Evolutionary conservation across 2,797 vertebrate species (phyloP).

Genomic region (Rhinoraja longicauda): DNA sequence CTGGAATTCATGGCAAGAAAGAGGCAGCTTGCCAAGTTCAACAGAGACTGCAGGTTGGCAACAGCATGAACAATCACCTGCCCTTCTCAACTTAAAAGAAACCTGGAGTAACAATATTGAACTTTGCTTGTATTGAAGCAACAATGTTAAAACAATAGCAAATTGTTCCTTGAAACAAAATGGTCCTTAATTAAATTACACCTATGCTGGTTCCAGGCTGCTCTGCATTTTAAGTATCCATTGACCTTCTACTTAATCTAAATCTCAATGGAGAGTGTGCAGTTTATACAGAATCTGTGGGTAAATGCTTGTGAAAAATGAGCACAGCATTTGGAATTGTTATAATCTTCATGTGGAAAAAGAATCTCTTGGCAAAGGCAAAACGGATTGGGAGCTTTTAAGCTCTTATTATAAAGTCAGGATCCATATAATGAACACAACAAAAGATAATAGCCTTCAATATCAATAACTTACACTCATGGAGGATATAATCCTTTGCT

Average conservation of each 20-base stretch:
- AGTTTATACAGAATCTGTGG: background rate
- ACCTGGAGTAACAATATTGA: background rate
- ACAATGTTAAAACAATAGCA: slow-evolving; percentile 14
- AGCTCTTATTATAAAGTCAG: background rate
- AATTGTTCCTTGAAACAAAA: slow-evolving; percentile 1
- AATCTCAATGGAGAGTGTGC: slow-evolving; percentile 11
- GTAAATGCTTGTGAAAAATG: background rate
- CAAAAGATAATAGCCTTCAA: background rate
- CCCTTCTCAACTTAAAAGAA: background rate
- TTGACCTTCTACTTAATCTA: slow-evolving; percentile 12
- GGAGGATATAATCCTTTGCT: background rate
- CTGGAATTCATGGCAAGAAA: background rate
- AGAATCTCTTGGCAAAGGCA: background rate
- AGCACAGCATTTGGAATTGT: background rate
- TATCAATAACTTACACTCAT: background rate
- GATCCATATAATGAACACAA: background rate
- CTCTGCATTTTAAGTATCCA: background rate
- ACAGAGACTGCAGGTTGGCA: background rate
- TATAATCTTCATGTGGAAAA: slow-evolving; percentile 7
- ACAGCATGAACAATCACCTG: background rate
- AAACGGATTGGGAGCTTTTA: background rate
- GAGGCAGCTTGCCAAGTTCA: background rate
- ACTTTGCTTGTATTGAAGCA: background rate
- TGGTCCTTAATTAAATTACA: background rate
- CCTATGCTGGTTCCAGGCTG: background rate